A percentile compares a stretch with the other conserved stretches of the same genome.
Conservation (phyloP, 2,797 vertebrate genomes). For the Ciconia nigra region DNA sequence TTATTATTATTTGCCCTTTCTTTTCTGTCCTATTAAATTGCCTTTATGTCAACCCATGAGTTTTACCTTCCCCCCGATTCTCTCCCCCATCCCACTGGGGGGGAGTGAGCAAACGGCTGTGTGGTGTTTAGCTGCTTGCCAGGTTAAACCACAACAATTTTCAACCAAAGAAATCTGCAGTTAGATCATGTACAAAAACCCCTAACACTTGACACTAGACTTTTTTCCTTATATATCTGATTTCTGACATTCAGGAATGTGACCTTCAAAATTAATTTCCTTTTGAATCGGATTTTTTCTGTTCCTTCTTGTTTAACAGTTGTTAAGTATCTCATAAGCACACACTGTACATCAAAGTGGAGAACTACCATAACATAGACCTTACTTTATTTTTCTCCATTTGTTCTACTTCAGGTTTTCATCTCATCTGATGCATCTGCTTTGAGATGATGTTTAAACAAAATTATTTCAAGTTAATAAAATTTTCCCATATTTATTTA, state of each 20-base stretch:
- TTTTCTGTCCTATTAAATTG: not conserved
- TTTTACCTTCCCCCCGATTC: not conserved
- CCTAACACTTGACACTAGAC: not conserved
- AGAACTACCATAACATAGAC: not conserved
- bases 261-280: constrained; percentile 55
- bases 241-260: constrained; percentile 34
- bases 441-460: not conserved
- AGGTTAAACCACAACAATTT: not conserved
- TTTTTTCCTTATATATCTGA: not conserved
- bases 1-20: not conserved
- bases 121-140: not conserved
- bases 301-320: constrained; percentile 22
- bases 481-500: not conserved
- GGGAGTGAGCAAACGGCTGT: not conserved
- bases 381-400: not conserved
- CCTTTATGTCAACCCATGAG: not conserved
- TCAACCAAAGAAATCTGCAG: not conserved
- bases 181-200: not conserved
- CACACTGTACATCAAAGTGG: not conserved
- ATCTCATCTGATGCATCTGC: not conserved
- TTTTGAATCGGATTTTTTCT: not conserved
- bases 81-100: too few species aligned
- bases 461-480: not conserved
- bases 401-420: not conserved
- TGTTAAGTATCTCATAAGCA: constrained; percentile 13